phyloP scores from a whole-genome alignment of 1,140 invertebrate genomes.

The Heliconius nattereri region DNA sequence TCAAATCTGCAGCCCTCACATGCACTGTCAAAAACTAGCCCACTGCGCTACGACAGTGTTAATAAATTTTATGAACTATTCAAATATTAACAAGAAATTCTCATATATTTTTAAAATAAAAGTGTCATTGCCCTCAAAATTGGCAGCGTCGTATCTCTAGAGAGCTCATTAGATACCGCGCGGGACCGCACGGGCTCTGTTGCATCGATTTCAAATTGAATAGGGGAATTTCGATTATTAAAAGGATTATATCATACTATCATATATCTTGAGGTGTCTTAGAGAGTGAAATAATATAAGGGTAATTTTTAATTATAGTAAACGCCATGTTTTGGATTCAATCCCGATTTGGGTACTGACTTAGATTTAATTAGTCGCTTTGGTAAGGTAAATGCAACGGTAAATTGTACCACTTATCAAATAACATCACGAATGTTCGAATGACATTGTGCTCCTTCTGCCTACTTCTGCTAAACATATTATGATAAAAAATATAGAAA shows the following conservation, averaged over 20 bases:
- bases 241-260: not conserved
- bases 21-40: not conserved
- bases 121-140: constrained; percentile 26
- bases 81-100: constrained; percentile 1
- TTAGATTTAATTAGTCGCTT: no score
- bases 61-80: not conserved
- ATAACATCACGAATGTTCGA: no score
- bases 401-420: no score
- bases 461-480: no score
- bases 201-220: constrained; percentile 47
- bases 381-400: no score
- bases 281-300: not conserved
- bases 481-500: no score
- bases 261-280: not conserved
- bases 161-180: constrained; percentile 38
- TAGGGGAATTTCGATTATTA: constrained; percentile 17
- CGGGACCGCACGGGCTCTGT: constrained; percentile 30
- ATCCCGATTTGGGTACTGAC: no score
- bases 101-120: not conserved
- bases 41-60: not conserved
- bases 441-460: no score
- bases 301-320: not conserved
- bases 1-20: not conserved
- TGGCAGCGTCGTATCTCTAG: constrained; percentile 28
- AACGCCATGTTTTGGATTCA: no score